Base-by-base conservation (phyloP, 2,888 invertebrate genomes). In the Diarsia mendica region DNA sequence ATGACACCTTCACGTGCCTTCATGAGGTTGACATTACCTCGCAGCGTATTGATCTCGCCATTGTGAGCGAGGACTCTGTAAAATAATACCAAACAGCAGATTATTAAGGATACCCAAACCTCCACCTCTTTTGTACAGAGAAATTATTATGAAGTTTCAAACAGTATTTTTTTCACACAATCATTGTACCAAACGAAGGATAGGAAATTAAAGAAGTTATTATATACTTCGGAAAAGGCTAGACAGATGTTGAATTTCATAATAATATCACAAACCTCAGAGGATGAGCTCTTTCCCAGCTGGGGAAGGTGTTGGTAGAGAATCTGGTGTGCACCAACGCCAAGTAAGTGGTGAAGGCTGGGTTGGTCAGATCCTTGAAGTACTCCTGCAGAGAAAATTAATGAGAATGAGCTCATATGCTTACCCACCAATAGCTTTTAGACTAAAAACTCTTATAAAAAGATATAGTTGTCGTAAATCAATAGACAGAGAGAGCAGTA, bases 271-370 rank as follows among this genome's bases (percentile, higher is more conserved):
- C 91, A 92, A 93, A 98, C 98, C 99, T 98, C 90, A 99, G 97
- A 20, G 99, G 99, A 96, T 99, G 99, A 28, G 99, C 99, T 89
- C 99, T 97, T 95, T 99, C 99, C 99, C 99, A 99, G 92, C 99
- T 99, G 67, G 99, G 99, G 93, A 99, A 99, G 46, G 99, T 99
- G 95, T 99, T 99, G 84, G 99, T 99, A 20, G 99, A 99, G 97
- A 99, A 99, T 85, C 99, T 97, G 60, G 99, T 99, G 94, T 99
- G 99, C 11, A 99, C 99, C 92, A 99, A 95, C 61, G 99, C 99
- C 93, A 99, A 95, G 95, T 99, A 99, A 4, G 99, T 99, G 89
- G 99, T 98, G 96, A 98, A 99, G 86, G 97, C 97, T 2, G 98
- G 98, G 95, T 98, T 97, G 89, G 92, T 92, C 74, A 98, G 94